Base-by-base conservation (phyloP, 2,888 invertebrate genomes). In the Ametastegia equiseti region DNA sequence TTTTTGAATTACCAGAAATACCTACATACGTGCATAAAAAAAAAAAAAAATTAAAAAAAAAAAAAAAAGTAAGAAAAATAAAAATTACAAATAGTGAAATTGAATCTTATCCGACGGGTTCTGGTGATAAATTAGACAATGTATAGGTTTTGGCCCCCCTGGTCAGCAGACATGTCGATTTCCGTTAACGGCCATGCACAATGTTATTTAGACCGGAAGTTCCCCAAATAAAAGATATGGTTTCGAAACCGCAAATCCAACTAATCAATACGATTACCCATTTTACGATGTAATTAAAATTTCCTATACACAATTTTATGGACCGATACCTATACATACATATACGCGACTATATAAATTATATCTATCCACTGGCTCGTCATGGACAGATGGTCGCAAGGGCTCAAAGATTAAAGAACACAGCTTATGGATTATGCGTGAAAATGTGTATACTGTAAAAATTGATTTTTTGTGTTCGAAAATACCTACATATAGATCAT, bases 381-480 rank as follows among this genome's bases (percentile, higher is more conserved):
- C 6, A 54, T 54, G 7, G 19, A n/a, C 54, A 54, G 19, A 54
- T 54, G 54, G 54, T 54, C 54, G 54, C 54, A 54, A 54, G 54
- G 11, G 54, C 54, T 54, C 19, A 23, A 54, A 54, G 54, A 54
- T 54, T 54, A 33, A 69, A 54, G 33, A 36, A 69, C 67, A 69
- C 36, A 27, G 69, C 36, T 39, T 80, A 45, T 50, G 42, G 50
- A 80, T 80, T 80, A 80, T 47, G 23, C 5, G 65, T 80, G 80
- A 69, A 3, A 39, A 36, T 69, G 54, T n/a, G n/a, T 71, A 2
- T 36, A 80, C 71, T 33, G 50, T 36, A 27, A 33, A 71, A 71
- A 80, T 80, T 80, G 80, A 69, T 71, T 67, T 80, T 71, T 9
- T 33, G 6, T 80, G 69, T 69, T 13, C 33, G 39, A n/a, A 36